Conservation (phyloP, 2,888 invertebrate genomes). For the Epistrophella euchroma region DNA sequence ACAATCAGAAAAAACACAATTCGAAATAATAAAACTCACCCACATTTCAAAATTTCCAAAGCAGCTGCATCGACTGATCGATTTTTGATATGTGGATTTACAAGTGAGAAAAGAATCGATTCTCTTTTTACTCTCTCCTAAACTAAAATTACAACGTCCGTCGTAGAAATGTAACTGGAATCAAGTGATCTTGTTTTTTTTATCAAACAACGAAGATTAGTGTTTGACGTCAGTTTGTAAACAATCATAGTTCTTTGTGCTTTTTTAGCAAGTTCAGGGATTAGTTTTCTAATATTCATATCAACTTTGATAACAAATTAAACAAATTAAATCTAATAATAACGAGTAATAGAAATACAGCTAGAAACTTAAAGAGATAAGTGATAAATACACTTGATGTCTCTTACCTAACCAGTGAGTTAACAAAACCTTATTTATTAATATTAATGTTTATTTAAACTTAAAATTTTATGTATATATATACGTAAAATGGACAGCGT, state of each 20-base stretch:
- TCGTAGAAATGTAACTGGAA: neutral
- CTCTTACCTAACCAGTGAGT: neutral
- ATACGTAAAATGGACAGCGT: too few relatives aligned
- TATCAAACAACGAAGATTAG: neutral
- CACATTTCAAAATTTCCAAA: neutral
- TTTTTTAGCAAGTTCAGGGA: neutral
- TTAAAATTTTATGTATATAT: too few relatives aligned
- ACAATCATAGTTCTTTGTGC: neutral
- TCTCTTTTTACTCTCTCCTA: slow-evolving; percentile 1
- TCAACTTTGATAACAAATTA: neutral
- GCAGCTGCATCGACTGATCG: slow-evolving; percentile 6
- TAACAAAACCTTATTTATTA: neutral
- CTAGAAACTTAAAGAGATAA: neutral
- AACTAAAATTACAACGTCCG: neutral
- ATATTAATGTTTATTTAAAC: too few relatives aligned
- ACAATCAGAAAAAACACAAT: neutral
- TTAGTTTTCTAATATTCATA: slow-evolving; percentile 17
- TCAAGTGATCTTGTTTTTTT: slow-evolving; percentile 1
- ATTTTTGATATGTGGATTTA: neutral
- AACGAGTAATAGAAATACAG: neutral
- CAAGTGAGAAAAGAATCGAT: neutral
- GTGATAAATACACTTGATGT: neutral
- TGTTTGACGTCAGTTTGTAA: neutral
- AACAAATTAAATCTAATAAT: neutral
- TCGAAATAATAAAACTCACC: neutral